Conservation (phyloP, 37 sponge, comb jelly and placozoan genomes). For the Aplysina aerophoba region DNA sequence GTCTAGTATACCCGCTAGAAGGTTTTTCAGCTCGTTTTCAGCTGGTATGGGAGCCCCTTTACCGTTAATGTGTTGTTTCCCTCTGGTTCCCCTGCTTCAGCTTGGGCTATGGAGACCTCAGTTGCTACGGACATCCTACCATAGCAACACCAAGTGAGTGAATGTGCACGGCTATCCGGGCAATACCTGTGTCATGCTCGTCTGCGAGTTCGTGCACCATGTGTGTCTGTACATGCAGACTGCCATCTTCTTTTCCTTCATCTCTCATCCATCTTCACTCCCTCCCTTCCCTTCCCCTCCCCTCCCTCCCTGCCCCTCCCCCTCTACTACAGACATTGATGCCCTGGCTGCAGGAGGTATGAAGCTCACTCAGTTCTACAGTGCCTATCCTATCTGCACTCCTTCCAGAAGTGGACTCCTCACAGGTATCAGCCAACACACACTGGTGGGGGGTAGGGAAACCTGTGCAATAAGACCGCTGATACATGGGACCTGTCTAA, state of each 20-base stretch:
- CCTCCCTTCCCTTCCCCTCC: not conserved
- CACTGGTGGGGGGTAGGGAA: no score
- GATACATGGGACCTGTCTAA: no score
- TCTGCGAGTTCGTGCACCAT: no score
- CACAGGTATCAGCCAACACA: slow-evolving; percentile 48
- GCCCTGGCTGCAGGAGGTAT: slow-evolving; percentile 46
- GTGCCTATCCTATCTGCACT: slow-evolving; percentile 65
- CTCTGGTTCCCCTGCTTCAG: slow-evolving; percentile 22
- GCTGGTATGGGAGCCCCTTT: no score
- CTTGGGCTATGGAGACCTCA: slow-evolving; percentile 56
- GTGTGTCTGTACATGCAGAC: no score
- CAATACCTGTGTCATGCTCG: no score
- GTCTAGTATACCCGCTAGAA: no score
- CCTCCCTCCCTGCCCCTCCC: not conserved
- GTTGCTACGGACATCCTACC: slow-evolving; percentile 63
- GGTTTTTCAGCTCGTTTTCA: no score
- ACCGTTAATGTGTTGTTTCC: no score
- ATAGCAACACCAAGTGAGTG: slow-evolving; percentile 58
- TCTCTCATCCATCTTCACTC: not conserved
- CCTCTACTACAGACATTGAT: slow-evolving; percentile 47
- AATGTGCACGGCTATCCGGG: not conserved
- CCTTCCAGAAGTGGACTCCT: slow-evolving; percentile 67
- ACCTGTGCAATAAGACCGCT: no score
- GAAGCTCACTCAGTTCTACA: slow-evolving; percentile 74
- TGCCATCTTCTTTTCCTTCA: no score